phyloP scores from a whole-genome alignment of 1,140 invertebrate genomes.

The Himalopsyche phryganea region DNA sequence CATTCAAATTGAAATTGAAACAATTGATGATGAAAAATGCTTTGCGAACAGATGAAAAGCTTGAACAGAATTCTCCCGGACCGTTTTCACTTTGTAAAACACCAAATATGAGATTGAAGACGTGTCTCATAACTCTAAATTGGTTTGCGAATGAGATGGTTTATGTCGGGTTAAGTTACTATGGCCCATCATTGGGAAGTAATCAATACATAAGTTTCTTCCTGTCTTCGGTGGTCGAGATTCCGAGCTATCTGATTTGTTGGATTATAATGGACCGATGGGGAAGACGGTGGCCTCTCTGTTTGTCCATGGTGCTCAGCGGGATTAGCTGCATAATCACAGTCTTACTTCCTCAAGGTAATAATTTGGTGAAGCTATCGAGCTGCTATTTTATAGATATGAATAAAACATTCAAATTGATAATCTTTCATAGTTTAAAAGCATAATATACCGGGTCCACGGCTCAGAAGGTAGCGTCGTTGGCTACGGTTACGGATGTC shows the following conservation, averaged over 20 bases:
- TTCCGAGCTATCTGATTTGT: conserved; percentile 79
- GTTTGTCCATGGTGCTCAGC: conserved; percentile 77
- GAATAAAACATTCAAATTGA: conserved; percentile 10
- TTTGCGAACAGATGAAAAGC: conserved; percentile 59
- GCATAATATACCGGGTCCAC: too few species aligned
- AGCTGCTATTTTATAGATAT: conserved; percentile 26
- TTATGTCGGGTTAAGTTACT: conserved; percentile 82
- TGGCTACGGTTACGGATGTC: too few species aligned
- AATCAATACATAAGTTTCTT: conserved; percentile 85
- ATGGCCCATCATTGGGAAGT: conserved; percentile 77
- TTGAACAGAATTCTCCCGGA: conserved; percentile 59
- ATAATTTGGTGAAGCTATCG: too few species aligned
- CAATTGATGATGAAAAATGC: conserved; percentile 67
- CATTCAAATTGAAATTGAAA: conserved; percentile 69
- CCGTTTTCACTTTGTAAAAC: conserved; percentile 72
- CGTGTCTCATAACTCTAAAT: conserved; percentile 63
- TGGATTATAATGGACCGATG: conserved; percentile 83
- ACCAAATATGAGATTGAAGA: conserved; percentile 81
- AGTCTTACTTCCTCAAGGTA: conserved; percentile 71
- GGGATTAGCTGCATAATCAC: conserved; percentile 79
- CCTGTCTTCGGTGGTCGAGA: conserved; percentile 76
- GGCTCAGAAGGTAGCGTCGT: too few species aligned
- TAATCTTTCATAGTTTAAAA: conserved; percentile 1
- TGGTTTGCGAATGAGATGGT: conserved; percentile 76
- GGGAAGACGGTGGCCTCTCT: conserved; percentile 79